Conservation (phyloP, 2,888 invertebrate species). For the Hirudinaria manillensis region DNA sequence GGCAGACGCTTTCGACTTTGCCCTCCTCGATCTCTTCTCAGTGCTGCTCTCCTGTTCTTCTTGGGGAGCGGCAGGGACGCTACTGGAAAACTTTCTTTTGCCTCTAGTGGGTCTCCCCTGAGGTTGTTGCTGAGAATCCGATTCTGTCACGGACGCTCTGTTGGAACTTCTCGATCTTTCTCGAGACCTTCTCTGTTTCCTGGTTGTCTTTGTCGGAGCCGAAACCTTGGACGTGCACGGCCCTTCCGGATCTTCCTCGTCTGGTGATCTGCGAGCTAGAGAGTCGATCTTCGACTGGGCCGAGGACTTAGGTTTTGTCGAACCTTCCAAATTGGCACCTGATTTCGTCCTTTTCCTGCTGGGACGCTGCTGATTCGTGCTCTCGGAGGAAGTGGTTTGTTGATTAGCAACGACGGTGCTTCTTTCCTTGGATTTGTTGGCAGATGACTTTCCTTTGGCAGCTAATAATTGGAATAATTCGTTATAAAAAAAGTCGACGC, state of each 20-base stretch:
- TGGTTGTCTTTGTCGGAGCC: too few species aligned
- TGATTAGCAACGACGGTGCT: not conserved
- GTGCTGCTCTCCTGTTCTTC: not conserved
- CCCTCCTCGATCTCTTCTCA: not conserved
- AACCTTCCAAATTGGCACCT: not conserved
- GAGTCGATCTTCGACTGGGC: not conserved
- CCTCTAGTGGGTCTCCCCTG: too few species aligned
- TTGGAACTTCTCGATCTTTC: not conserved
- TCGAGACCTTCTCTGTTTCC: not conserved
- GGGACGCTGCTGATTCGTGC: not conserved
- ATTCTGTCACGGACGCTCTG: not conserved
- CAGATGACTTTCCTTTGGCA: not conserved
- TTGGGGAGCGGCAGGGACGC: not conserved
- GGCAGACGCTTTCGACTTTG: not conserved
- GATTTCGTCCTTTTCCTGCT: not conserved
- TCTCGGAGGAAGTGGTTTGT: not conserved
- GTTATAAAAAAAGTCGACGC: too few species aligned
- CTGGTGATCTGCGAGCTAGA: not conserved
- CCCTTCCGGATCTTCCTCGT: not conserved
- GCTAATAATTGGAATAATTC: too few species aligned
- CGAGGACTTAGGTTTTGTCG: not conserved
- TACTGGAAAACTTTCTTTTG: not conserved
- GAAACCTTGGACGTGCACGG: too few species aligned
- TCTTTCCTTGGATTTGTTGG: slow-evolving; percentile 3
- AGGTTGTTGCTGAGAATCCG: too few species aligned